Conservation (phyloP, 2,113 vertebrate species). For the Urocynchramus pylzowi region DNA sequence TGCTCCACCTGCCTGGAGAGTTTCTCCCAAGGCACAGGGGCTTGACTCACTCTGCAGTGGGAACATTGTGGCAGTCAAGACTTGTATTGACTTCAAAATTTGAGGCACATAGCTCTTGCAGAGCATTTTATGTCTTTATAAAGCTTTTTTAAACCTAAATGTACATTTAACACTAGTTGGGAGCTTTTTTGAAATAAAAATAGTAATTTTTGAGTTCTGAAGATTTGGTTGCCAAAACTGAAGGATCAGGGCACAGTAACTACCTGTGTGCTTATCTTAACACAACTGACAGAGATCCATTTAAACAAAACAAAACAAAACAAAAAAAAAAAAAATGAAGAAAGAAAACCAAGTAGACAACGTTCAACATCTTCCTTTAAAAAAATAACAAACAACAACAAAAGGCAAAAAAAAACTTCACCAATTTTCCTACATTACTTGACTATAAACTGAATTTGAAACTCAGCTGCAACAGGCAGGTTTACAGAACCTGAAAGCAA, state of each 20-base stretch:
- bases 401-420: not conserved
- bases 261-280: not conserved
- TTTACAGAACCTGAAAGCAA: not conserved
- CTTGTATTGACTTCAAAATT: not conserved
- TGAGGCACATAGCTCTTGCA: not conserved
- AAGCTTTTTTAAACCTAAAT: not conserved
- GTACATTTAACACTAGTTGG: not conserved
- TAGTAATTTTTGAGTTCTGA: not conserved
- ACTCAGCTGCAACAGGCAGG: not conserved
- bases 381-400: not conserved
- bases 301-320: not conserved
- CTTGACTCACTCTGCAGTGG: not conserved
- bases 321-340: not conserved
- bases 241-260: not conserved
- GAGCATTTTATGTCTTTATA: not conserved
- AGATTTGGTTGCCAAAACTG: not conserved
- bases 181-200: not conserved
- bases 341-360: not conserved
- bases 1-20: not conserved
- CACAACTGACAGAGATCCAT: not conserved
- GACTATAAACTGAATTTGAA: not conserved
- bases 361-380: not conserved
- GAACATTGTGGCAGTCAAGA: not conserved
- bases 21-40: rapidly evolving
- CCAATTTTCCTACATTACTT: not conserved